Evolutionary conservation across 2,113 vertebrate genomes (phyloP).

Genomic region (Odocoileus hemionus): DNA sequence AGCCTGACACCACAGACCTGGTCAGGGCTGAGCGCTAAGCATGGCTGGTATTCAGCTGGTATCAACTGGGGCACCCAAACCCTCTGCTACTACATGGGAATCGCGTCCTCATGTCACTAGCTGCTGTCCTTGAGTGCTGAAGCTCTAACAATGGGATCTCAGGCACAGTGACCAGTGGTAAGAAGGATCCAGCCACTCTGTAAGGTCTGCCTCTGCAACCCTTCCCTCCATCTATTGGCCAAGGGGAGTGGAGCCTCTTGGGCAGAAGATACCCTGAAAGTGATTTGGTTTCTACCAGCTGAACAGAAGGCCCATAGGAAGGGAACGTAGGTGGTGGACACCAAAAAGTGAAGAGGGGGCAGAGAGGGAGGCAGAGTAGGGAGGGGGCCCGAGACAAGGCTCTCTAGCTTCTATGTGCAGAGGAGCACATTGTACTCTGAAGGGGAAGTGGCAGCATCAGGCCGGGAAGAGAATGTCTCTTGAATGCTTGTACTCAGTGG

Average conservation of each 20-base stretch:
- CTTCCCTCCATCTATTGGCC: neutral
- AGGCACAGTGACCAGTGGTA: neutral
- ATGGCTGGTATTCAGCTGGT: neutral
- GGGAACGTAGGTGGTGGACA: neutral
- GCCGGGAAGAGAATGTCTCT: neutral
- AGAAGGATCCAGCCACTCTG: neutral
- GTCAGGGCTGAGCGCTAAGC: neutral
- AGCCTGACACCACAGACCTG: neutral
- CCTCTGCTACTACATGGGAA: neutral
- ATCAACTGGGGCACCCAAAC: neutral
- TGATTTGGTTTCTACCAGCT: neutral
- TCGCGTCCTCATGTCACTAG: neutral
- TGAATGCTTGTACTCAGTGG: neutral
- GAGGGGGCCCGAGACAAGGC: neutral
- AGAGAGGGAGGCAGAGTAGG: neutral
- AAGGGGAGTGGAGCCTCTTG: neutral
- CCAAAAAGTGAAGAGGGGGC: neutral
- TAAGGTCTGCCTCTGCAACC: neutral
- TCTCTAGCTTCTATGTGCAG: neutral
- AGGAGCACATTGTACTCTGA: neutral
- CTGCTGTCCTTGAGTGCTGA: neutral
- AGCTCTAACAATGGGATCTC: neutral
- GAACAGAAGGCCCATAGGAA: neutral
- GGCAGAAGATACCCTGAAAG: neutral
- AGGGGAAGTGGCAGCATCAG: neutral